Base-by-base conservation (phyloP, 2,113 vertebrate species). In the Madoqua kirkii region DNA sequence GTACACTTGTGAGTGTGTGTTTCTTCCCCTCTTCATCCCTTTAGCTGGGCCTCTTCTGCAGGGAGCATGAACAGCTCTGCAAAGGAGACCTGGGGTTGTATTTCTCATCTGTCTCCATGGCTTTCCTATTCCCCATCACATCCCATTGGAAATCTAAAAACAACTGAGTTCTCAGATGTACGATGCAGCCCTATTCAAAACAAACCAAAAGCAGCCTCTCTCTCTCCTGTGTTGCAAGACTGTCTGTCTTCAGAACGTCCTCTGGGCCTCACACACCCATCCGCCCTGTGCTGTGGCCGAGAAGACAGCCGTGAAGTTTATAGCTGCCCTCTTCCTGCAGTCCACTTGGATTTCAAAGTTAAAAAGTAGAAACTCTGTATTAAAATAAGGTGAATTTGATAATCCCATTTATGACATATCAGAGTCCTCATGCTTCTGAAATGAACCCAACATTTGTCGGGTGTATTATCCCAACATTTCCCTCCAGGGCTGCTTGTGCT, bases 1-100 rank as follows among this genome's bases (percentile, higher is more conserved):
- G 0, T 10, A 1, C 13, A 15, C 33, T 15, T 33, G 2, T 5
- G 48, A 43, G 7, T 25, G 4, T 43, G 1, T 7, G 13, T 64
- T 60, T 67, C 21, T 45, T 21, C 45, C 5, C 9, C 9, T 14
- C 29, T 3, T 5, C 0, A 31, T 7, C 13, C n/a, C 13, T 57
- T 81, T 17, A 54, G 48, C 33, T 31, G 4, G 52, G 45, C 19
- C 10, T 10, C 4, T 48, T 31, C 43, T 55, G 8, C 40, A 71
- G 4, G 17, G 64, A 25, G 40, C 40, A 3, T 3, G 7, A 14
- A 8, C n/a, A 43, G 2, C 3, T 54, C 5, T 59, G 11, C 43
- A 62, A 27, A 84, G 45, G 10, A 1, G 57, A 57, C 10, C 9
- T 79, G 23, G 23, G 8, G 3, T 71, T 52, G 50, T 43, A 31